Base-by-base conservation (phyloP, 2,113 vertebrate genomes). In the Pedetes capensis region DNA sequence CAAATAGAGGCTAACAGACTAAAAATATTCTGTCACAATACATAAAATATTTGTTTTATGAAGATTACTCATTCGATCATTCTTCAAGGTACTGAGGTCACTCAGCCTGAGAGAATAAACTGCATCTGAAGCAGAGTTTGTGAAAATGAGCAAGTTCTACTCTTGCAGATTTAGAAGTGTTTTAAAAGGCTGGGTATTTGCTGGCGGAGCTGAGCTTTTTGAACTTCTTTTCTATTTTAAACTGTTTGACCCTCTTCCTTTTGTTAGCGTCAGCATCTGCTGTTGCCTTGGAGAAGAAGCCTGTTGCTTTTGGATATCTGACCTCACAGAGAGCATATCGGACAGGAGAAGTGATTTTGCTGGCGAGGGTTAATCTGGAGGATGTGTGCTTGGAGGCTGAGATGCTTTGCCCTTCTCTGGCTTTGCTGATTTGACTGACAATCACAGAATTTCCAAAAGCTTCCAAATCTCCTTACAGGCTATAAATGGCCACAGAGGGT, bases 221-320 rank as follows among this genome's bases (percentile, higher is more conserved):
- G 49, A 78, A 55, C 69, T 96, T 97, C n/a, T 89, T 97, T 92
- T 96, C 83, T 96, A 25, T 95, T 97, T 95, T 94, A 89, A 92
- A 96, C 78, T 25, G 20, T 69, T 89, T 93, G 80, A 68, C 74
- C 49, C 72, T 83, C 64, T 91, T 51, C 75, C 44, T 89, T 80
- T 68, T 90, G 42, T 94, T 75, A 29, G 57, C 75, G 42, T 27
- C 80, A 95, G 74, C 82, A 95, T 91, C 87, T 87, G n/a, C 47
- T 10, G 85, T 96, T 95, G 92, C 90, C 78, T 79, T 95, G 93
- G 93, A 90, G 87, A 95, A 85, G 64, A 94, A 97, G 57, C 59
- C 55, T 9, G 0, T 87, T 87, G 69, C 72, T 88, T 92, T 90
- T 69, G 78, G 79, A 37, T 61, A 86, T 75, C 72, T 95, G 78